A percentile compares a stretch with the other conserved stretches of the same genome.
These are phyloP conservation scores for Squalus acanthias DNA, from an alignment of 2,797 vertebrate genomes.

Conservation along the genomic window DNA sequence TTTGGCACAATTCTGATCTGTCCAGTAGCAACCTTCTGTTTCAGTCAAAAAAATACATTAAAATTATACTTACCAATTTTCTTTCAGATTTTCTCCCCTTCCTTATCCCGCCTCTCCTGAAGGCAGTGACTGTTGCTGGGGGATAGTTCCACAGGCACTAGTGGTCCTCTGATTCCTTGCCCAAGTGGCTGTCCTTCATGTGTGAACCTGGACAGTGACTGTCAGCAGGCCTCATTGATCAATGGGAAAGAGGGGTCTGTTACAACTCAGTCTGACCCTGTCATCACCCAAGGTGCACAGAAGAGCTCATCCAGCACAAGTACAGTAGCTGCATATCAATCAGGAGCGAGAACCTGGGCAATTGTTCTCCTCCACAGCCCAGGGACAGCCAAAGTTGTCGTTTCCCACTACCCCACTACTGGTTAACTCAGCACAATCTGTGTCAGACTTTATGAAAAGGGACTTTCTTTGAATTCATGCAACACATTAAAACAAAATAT, in stretches of 20 bases:
- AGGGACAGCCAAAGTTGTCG: neutral
- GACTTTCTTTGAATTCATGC: neutral
- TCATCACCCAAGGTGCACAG: neutral
- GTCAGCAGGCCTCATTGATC: neutral
- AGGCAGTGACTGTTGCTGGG: conserved; percentile 45
- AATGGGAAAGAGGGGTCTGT: neutral
- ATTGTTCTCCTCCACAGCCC: neutral
- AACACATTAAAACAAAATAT: neutral
- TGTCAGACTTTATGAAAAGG: neutral
- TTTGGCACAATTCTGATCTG: neutral
- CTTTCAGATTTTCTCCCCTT: neutral
- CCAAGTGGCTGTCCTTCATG: neutral
- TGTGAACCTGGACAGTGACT: neutral
- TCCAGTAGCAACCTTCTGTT: neutral
- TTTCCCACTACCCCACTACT: neutral
- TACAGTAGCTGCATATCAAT: neutral
- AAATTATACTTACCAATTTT: neutral
- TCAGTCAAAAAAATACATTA: neutral
- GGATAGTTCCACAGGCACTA: conserved; percentile 48
- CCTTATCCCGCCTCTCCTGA: conserved; percentile 44
- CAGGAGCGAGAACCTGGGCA: neutral
- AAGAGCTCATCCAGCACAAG: neutral
- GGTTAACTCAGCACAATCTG: neutral
- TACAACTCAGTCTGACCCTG: neutral
- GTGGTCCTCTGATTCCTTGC: neutral